A percentile compares a stretch with the other conserved stretches of the same genome.
These are phyloP conservation scores for Microdon myrmicae DNA, from an alignment of 2,888 invertebrate genomes.

Conservation along the genomic window DNA sequence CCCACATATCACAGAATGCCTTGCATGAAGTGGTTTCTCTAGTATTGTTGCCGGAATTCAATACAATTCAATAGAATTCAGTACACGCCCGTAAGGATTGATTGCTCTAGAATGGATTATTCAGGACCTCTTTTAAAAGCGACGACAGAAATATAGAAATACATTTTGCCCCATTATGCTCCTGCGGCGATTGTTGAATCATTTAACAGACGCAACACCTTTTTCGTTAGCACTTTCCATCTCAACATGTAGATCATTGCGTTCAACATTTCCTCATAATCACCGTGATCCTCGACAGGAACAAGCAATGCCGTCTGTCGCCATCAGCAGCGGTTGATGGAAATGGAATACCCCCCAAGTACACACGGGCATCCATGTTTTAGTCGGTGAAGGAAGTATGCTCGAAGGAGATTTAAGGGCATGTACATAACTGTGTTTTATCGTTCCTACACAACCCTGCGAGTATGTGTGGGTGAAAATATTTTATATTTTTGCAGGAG, in stretches of 20 bases:
- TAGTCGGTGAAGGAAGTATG: constrained; percentile 5
- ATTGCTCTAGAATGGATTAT: constrained; percentile 26
- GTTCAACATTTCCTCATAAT: background rate
- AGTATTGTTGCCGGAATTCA: too few species aligned
- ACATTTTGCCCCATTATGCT: constrained; percentile 58
- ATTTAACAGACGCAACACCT: constrained; percentile 65
- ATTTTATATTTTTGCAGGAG: constrained; percentile 13
- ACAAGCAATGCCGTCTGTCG: background rate
- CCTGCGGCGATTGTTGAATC: constrained; percentile 64
- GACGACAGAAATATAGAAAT: constrained; percentile 32
- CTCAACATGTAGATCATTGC: constrained; percentile 18
- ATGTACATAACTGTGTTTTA: background rate
- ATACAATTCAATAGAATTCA: constrained; percentile 26
- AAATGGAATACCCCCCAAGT: constrained; percentile 39
- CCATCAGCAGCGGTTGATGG: constrained; percentile 34
- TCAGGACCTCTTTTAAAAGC: constrained; percentile 21
- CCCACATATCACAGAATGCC: too few species aligned
- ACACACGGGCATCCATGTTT: too few species aligned
- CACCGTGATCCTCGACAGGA: constrained; percentile 1
- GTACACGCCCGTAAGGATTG: too few species aligned
- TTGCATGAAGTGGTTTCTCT: too few species aligned
- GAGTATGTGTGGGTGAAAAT: background rate
- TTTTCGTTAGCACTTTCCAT: constrained; percentile 53
- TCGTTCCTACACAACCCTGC: background rate
- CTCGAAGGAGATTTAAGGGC: constrained; percentile 26